These are phyloP conservation scores for Spodoptera litura DNA, from an alignment of 1,140 invertebrate species.

Conservation along the genomic window DNA sequence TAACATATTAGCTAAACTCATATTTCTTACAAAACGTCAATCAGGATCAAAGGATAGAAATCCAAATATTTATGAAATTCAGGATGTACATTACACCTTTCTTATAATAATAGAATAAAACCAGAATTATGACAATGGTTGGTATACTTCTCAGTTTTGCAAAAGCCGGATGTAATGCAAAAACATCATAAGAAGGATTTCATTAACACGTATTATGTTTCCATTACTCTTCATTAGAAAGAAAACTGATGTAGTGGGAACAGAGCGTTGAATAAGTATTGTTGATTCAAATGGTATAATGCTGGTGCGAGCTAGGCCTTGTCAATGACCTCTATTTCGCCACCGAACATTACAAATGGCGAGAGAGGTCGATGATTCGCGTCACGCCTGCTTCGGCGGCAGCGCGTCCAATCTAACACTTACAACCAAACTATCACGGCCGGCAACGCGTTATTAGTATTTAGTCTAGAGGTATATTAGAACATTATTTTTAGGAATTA, in stretches of 20 bases:
- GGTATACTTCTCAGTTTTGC: constrained; percentile 25
- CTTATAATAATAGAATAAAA: not conserved
- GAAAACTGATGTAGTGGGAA: constrained; percentile 43
- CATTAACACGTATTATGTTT: constrained; percentile 63
- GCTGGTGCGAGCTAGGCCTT: constrained; percentile 70
- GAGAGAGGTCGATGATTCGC: constrained; percentile 64
- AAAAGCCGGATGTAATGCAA: constrained; percentile 65
- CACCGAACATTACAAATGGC: constrained; percentile 67
- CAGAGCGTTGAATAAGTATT: constrained; percentile 50
- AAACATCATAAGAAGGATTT: constrained; percentile 67
- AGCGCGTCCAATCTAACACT: constrained; percentile 31
- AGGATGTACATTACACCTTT: constrained; percentile 6
- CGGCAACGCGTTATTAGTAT: constrained; percentile 3
- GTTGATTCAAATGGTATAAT: constrained; percentile 60
- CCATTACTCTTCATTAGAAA: constrained; percentile 40
- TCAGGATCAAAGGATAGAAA: constrained; percentile 11
- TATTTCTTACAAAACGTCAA: constrained; percentile 35
- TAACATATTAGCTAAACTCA: constrained; percentile 33
- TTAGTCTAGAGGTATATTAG: not conserved
- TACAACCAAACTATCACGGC: constrained; percentile 31
- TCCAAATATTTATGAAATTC: constrained; percentile 41
- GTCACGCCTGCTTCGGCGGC: constrained; percentile 58
- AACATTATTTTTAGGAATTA: not conserved
- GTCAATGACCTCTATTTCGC: constrained; percentile 83
- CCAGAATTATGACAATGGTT: constrained; percentile 23